Evolutionary conservation across 2,888 invertebrate species (phyloP).

Genomic region (Drosophila pullipes): DNA sequence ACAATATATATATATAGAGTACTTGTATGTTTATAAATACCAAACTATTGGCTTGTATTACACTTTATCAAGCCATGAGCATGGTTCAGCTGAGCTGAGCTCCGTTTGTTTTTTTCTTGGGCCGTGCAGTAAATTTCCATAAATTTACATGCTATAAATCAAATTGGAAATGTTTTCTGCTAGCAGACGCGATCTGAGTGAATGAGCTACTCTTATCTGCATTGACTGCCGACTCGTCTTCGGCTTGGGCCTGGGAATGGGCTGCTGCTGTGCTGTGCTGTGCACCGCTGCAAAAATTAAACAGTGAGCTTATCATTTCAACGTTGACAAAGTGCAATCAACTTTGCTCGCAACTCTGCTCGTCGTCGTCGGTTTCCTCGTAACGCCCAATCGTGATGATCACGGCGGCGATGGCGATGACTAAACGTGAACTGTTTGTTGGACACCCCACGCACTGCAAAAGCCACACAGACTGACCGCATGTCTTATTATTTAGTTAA

Average conservation of each 20-base stretch:
- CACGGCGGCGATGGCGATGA: constrained; percentile 55
- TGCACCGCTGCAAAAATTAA: constrained; percentile 60
- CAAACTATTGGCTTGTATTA: constrained; percentile 65
- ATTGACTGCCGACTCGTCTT: constrained; percentile 51
- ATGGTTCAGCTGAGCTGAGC: constrained; percentile 32
- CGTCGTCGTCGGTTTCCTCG: constrained; percentile 62
- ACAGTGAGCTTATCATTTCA: constrained; percentile 71
- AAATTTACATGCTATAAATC: constrained; percentile 80
- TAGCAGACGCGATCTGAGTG: constrained; percentile 31
- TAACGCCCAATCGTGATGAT: constrained; percentile 22
- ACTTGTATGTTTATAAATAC: constrained; percentile 17
- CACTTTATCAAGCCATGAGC: constrained; percentile 60
- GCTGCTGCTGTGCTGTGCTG: constrained; percentile 29
- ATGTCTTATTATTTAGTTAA: constrained; percentile 64
- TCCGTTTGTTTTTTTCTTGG: constrained; percentile 33
- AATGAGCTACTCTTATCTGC: constrained; percentile 55
- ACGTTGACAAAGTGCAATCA: constrained; percentile 75
- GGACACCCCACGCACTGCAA: constrained; percentile 65
- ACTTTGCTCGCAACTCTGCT: constrained; percentile 53
- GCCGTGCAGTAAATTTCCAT: constrained; percentile 75
- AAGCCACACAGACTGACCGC: constrained; percentile 29
- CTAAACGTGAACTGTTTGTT: constrained; percentile 54
- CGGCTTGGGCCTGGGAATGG: constrained; percentile 19
- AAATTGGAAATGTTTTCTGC: constrained; percentile 68
- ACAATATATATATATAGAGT: neutral